Conservation (phyloP, 2,888 invertebrate species). For the Harpalus rubripes region DNA sequence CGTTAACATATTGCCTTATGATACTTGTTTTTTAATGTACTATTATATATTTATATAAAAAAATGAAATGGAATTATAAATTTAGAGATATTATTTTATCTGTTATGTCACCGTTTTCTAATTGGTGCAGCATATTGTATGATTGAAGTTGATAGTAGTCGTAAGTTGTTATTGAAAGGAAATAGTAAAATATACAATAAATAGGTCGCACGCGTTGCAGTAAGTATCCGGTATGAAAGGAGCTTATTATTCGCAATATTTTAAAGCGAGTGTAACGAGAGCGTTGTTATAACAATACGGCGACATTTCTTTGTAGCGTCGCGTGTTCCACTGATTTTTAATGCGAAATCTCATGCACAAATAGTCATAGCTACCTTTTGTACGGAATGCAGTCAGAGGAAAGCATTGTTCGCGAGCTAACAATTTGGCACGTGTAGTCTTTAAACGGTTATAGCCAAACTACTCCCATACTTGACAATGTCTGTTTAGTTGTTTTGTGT, state of each 20-base stretch:
- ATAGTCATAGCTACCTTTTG: constrained; percentile 46
- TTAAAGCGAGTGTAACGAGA: constrained; percentile 29
- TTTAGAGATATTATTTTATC: no score
- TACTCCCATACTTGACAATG: constrained; percentile 56
- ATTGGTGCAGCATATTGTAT: no score
- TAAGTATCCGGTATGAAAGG: constrained; percentile 13
- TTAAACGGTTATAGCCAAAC: constrained; percentile 59
- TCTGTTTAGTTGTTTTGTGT: constrained; percentile 37
- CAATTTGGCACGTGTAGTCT: constrained; percentile 51
- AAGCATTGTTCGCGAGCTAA: constrained; percentile 28
- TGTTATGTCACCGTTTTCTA: no score
- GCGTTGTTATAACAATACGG: constrained; percentile 38
- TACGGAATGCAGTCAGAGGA: constrained; percentile 1
- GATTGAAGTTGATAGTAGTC: neutral
- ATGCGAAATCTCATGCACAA: constrained; percentile 59
- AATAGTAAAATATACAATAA: constrained; percentile 11
- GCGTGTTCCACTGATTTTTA: constrained; percentile 57
- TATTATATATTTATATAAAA: no score
- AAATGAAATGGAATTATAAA: no score
- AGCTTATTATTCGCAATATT: constrained; percentile 50
- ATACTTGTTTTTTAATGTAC: no score
- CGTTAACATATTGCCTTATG: no score
- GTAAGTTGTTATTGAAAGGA: constrained; percentile 6
- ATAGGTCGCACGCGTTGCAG: constrained; percentile 4
- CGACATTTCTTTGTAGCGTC: constrained; percentile 44